These are phyloP conservation scores for Corythornis cristatus DNA, from an alignment of 2,113 vertebrate species.

Conservation along the genomic window DNA sequence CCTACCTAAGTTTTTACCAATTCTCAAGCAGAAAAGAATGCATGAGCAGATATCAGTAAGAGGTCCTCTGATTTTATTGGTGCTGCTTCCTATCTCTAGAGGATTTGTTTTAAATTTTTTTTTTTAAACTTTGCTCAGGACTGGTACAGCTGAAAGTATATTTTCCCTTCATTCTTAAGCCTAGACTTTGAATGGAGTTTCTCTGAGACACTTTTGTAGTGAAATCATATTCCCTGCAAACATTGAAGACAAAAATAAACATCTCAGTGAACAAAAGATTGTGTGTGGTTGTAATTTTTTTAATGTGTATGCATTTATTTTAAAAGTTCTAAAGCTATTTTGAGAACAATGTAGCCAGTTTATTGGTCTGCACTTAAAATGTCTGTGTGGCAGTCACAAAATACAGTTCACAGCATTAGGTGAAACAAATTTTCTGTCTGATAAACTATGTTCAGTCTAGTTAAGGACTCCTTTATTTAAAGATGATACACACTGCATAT, in stretches of 20 bases:
- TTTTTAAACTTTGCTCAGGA: slow-evolving; percentile 67
- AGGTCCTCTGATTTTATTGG: slow-evolving; percentile 60
- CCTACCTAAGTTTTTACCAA: slow-evolving; percentile 37
- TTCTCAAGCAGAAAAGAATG: slow-evolving; percentile 53
- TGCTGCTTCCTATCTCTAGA: slow-evolving; percentile 63
- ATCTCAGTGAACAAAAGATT: slow-evolving; percentile 48
- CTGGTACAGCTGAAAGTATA: slow-evolving; percentile 71
- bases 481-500: neutral
- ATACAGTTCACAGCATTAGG: neutral
- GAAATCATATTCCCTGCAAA: slow-evolving; percentile 66
- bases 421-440: neutral
- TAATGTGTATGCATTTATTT: neutral
- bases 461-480: neutral
- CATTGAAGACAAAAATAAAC: slow-evolving; percentile 67
- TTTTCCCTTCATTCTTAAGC: slow-evolving; percentile 68
- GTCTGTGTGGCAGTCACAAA: neutral
- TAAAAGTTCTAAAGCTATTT: neutral
- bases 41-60: slow-evolving; percentile 39
- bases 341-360: neutral
- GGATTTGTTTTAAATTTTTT: neutral
- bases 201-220: slow-evolving; percentile 72
- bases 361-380: neutral
- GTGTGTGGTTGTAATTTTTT: slow-evolving; percentile 60
- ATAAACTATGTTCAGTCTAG: neutral
- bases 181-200: slow-evolving; percentile 71